A percentile compares a stretch with the other conserved stretches of the same genome.
phyloP scores from a whole-genome alignment of 1,140 invertebrate species.

The Aphis gossypii region DNA sequence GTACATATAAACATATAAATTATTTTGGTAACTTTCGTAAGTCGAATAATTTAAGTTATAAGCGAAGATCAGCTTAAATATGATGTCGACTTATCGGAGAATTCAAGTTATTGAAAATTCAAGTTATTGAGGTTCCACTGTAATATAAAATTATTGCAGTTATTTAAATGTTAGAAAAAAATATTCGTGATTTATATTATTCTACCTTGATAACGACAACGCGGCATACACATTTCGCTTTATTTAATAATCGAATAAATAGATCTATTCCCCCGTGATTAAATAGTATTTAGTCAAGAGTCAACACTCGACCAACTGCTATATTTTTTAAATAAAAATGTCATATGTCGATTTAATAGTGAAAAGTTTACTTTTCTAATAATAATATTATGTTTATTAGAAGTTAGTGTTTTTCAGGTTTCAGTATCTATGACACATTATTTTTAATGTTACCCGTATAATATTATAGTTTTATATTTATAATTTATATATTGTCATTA shows the following conservation, averaged over 20 bases:
- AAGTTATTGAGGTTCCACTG: too few species aligned
- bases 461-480: not conserved
- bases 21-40: too few species aligned
- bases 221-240: not conserved
- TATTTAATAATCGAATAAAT: not conserved
- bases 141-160: not conserved
- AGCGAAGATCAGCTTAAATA: too few species aligned
- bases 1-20: too few species aligned
- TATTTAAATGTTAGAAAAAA: not conserved
- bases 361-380: not conserved
- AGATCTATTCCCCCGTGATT: not conserved
- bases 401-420: not conserved
- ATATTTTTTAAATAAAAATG: not conserved
- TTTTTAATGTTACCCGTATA: not conserved
- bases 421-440: not conserved
- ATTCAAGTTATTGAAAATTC: too few species aligned
- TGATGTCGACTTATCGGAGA: too few species aligned
- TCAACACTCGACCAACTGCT: not conserved
- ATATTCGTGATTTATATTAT: not conserved
- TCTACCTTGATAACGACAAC: not conserved
- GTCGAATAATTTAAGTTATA: too few species aligned
- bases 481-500: not conserved
- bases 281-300: not conserved
- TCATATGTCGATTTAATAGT: not conserved
- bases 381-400: not conserved